These are phyloP conservation scores for Syngnathus typhle DNA, from an alignment of 2,113 vertebrate species.

Conservation along the genomic window DNA sequence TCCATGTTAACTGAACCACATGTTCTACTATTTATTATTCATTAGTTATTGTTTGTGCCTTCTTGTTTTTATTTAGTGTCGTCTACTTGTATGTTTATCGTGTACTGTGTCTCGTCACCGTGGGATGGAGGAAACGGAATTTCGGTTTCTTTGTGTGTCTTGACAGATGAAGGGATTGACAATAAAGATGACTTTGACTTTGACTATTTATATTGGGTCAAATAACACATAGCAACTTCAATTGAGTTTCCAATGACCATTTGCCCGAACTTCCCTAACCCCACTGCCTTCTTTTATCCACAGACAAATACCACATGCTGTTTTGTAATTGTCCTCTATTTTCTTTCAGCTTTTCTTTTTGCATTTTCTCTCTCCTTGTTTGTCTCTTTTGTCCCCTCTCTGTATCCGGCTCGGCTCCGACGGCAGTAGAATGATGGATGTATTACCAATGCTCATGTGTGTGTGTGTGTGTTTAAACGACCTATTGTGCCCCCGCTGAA, in stretches of 20 bases:
- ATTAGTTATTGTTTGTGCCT: too few relatives aligned
- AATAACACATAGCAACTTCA: too few relatives aligned
- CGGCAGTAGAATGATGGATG: slow-evolving; percentile 18
- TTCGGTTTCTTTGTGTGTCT: too few relatives aligned
- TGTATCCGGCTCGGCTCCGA: slow-evolving; percentile 11
- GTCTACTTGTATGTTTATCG: too few relatives aligned
- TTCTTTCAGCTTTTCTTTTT: slow-evolving; percentile 7
- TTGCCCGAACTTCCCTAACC: slow-evolving; percentile 18
- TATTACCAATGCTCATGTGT: slow-evolving; percentile 15
- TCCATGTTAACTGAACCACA: neutral
- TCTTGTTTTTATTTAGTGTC: too few relatives aligned
- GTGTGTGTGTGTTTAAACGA: slow-evolving; percentile 21
- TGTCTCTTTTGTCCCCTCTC: slow-evolving; percentile 26
- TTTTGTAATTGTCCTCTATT: neutral
- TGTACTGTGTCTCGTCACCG: too few relatives aligned
- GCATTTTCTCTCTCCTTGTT: neutral
- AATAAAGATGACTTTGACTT: too few relatives aligned
- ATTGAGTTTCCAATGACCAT: slow-evolving; percentile 5
- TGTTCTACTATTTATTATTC: too few relatives aligned
- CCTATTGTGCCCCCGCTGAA: slow-evolving; percentile 36
- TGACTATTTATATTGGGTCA: too few relatives aligned
- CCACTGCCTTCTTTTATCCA: neutral
- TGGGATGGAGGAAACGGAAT: too few relatives aligned
- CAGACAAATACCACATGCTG: neutral
- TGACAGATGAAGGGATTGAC: too few relatives aligned